These are phyloP conservation scores for Zeugodacus cucurbitae DNA, from an alignment of 1,140 invertebrate genomes.

Conservation along the genomic window DNA sequence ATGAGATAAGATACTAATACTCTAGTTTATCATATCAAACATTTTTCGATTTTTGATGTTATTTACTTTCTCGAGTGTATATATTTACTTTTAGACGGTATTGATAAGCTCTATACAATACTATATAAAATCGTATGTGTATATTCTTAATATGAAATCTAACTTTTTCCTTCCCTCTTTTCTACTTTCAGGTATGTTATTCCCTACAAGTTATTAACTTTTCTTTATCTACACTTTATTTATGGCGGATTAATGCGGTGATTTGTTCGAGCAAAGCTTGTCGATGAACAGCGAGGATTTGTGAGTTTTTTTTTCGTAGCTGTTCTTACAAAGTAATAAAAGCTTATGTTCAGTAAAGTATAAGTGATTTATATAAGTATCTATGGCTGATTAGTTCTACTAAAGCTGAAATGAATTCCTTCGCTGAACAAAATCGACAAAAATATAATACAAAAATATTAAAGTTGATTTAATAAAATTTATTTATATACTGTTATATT, in stretches of 20 bases:
- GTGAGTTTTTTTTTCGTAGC: background rate
- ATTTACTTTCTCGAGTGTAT: background rate
- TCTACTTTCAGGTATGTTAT: constrained; percentile 15
- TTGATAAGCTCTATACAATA: background rate
- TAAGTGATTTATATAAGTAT: background rate
- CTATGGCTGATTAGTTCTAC: background rate
- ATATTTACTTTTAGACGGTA: background rate
- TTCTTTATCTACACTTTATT: background rate
- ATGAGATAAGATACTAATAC: constrained; percentile 6
- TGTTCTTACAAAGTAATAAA: background rate
- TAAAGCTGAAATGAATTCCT: no score
- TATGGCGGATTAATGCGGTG: constrained; percentile 6
- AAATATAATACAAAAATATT: no score
- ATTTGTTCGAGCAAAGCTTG: background rate
- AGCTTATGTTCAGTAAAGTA: background rate
- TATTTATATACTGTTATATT: no score
- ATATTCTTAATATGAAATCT: background rate
- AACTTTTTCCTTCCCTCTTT: background rate
- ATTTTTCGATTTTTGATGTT: background rate
- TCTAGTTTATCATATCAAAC: background rate
- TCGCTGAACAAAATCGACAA: no score
- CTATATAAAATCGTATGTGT: background rate
- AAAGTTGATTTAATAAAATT: no score
- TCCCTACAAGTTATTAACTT: background rate
- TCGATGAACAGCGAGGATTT: background rate